phyloP scores from a whole-genome alignment of 2,113 vertebrate genomes.

The Gymnorhina tibicen region DNA sequence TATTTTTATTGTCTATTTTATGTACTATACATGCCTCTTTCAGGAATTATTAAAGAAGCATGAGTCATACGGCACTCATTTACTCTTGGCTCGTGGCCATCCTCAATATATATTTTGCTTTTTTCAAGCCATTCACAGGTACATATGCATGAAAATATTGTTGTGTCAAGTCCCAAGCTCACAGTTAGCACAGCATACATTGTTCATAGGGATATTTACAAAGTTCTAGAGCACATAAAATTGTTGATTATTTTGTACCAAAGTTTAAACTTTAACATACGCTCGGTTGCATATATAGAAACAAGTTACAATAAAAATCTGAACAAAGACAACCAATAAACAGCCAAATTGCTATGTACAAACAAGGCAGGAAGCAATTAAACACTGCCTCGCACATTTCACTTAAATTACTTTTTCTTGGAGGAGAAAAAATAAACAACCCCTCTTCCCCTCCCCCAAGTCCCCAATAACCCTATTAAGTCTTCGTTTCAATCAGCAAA shows the following conservation, averaged over 20 bases:
- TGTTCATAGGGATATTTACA: slow-evolving; percentile 69
- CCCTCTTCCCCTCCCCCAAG: slow-evolving; percentile 2
- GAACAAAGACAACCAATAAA: slow-evolving; percentile 74
- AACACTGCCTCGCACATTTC: slow-evolving; percentile 56
- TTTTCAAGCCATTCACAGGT: slow-evolving; percentile 72
- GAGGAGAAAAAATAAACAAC: slow-evolving; percentile 39
- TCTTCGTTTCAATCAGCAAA: slow-evolving; percentile 9
- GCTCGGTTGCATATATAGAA: slow-evolving; percentile 70
- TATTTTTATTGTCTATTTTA: slow-evolving; percentile 71
- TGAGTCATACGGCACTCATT: slow-evolving; percentile 58
- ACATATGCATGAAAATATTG: slow-evolving; percentile 69
- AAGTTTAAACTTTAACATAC: slow-evolving; percentile 70
- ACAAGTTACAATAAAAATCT: slow-evolving; percentile 72
- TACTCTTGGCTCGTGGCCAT: slow-evolving; percentile 45
- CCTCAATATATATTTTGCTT: slow-evolving; percentile 66
- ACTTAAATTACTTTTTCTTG: slow-evolving; percentile 65
- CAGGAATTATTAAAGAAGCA: slow-evolving; percentile 69
- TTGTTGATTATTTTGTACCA: slow-evolving; percentile 71
- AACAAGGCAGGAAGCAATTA: slow-evolving; percentile 73
- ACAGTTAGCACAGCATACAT: slow-evolving; percentile 62
- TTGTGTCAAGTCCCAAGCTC: slow-evolving; percentile 66
- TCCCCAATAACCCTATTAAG: background rate
- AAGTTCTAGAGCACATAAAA: slow-evolving; percentile 77
- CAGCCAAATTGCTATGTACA: slow-evolving; percentile 74
- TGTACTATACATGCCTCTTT: slow-evolving; percentile 66